Evolutionary conservation across 2,888 invertebrate species (phyloP).

Genomic region (Eristalis pertinax): DNA sequence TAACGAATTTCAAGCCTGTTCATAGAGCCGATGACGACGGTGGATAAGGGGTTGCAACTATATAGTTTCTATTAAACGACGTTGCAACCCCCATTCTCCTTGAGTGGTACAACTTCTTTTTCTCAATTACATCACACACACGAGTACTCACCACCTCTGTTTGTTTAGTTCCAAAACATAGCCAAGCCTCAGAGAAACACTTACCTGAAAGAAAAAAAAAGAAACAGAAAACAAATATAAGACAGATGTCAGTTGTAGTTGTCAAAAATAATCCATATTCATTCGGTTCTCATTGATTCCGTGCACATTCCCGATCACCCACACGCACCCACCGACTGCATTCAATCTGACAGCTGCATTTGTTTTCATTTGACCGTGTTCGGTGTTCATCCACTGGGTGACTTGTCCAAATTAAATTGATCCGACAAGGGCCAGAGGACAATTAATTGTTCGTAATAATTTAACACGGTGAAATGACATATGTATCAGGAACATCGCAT

Average conservation of each 20-base stretch:
- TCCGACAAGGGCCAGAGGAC: constrained; percentile 14
- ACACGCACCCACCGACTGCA: neutral
- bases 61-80: too few relatives aligned
- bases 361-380: constrained; percentile 12
- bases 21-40: too few relatives aligned
- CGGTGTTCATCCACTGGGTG: neutral
- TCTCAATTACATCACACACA: too few relatives aligned
- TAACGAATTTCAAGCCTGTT: too few relatives aligned
- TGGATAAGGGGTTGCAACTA: too few relatives aligned
- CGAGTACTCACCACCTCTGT: neutral
- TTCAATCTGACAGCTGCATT: constrained; percentile 22
- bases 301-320: neutral
- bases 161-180: neutral
- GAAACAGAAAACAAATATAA: neutral
- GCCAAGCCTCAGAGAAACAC: neutral
- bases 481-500: constrained; percentile 26
- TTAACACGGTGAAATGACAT: constrained; percentile 47
- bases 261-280: neutral
- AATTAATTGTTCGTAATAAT: constrained; percentile 40
- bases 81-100: too few relatives aligned
- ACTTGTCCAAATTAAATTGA: constrained; percentile 16
- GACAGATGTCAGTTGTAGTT: neutral
- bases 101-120: too few relatives aligned
- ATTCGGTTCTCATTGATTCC: neutral
- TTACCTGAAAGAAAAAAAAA: neutral